These are phyloP conservation scores for Setipinna tenuifilis DNA, from an alignment of 2,797 vertebrate genomes.

Conservation along the genomic window DNA sequence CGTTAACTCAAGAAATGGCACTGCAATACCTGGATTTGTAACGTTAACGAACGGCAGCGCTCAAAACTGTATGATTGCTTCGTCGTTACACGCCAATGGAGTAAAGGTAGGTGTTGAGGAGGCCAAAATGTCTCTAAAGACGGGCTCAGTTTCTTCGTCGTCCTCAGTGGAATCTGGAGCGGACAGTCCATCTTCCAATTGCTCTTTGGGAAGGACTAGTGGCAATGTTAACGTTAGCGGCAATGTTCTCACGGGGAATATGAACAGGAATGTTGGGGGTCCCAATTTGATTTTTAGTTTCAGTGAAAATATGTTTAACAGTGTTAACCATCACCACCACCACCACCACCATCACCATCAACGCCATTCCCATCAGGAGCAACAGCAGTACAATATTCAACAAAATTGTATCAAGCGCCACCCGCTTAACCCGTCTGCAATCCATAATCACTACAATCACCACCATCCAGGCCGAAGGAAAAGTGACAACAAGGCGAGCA, in stretches of 20 bases:
- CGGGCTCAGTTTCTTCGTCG: slow-evolving; percentile 78
- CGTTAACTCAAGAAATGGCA: slow-evolving; percentile 52
- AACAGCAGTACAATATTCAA: slow-evolving; percentile 64
- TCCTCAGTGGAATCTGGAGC: slow-evolving; percentile 83
- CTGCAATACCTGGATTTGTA: slow-evolving; percentile 58
- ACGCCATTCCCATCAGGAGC: slow-evolving; percentile 66
- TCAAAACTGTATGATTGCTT: slow-evolving; percentile 48
- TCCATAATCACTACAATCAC: slow-evolving; percentile 72
- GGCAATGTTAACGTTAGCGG: slow-evolving; percentile 42
- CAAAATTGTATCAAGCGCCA: slow-evolving; percentile 70
- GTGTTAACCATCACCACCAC: slow-evolving; percentile 69
- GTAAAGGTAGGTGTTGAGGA: slow-evolving; percentile 65
- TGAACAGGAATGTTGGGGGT: slow-evolving; percentile 72
- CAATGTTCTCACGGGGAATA: slow-evolving; percentile 64
- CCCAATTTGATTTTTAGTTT: slow-evolving; percentile 75
- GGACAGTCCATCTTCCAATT: slow-evolving; percentile 80
- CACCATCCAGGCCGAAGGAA: slow-evolving; percentile 90
- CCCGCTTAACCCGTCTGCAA: slow-evolving; percentile 67
- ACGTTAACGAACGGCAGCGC: slow-evolving; percentile 62
- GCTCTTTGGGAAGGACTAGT: slow-evolving; percentile 75
- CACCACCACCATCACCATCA: slow-evolving; percentile 60
- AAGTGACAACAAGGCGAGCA: slow-evolving; percentile 97
- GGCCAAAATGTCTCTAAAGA: slow-evolving; percentile 77
- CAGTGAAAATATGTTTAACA: slow-evolving; percentile 75
- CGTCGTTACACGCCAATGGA: slow-evolving; percentile 61